A percentile compares a stretch with the other conserved stretches of the same genome.
phyloP scores from a whole-genome alignment of 1,140 invertebrate genomes.

The Cryptotermes secundus region DNA sequence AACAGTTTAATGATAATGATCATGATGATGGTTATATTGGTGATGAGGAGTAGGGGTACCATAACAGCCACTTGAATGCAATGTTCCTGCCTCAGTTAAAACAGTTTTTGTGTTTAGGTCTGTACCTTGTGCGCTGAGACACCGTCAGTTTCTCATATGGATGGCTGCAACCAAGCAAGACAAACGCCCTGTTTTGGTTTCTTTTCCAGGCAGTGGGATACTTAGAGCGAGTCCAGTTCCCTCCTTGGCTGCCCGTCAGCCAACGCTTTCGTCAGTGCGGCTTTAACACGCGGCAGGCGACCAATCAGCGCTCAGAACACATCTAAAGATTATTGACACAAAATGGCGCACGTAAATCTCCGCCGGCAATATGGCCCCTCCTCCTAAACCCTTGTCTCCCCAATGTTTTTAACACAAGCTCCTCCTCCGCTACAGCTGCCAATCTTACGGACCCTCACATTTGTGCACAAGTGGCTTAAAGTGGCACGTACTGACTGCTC shows the following conservation, averaged over 20 bases:
- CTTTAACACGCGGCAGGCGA: slow-evolving; percentile 27
- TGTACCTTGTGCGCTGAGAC: too few species aligned
- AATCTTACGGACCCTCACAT: not conserved
- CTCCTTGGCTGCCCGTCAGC: not conserved
- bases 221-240: not conserved
- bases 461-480: not conserved
- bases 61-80: too few species aligned
- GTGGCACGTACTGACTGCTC: not conserved
- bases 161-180: not conserved
- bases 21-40: too few species aligned
- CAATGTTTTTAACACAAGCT: not conserved
- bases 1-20: too few species aligned
- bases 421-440: not conserved
- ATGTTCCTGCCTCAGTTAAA: too few species aligned
- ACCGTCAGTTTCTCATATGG: too few species aligned
- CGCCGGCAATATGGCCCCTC: slow-evolving; percentile 28
- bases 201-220: not conserved
- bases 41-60: too few species aligned
- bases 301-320: slow-evolving; percentile 27
- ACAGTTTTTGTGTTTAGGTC: too few species aligned
- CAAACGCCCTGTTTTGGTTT: not conserved
- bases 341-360: slow-evolving; percentile 31
- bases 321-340: slow-evolving; percentile 29
- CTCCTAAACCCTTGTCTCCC: not conserved
- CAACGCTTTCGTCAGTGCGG: slow-evolving; percentile 24